Conservation (phyloP, 2,113 vertebrate genomes). For the Apaloderma vittatum region DNA sequence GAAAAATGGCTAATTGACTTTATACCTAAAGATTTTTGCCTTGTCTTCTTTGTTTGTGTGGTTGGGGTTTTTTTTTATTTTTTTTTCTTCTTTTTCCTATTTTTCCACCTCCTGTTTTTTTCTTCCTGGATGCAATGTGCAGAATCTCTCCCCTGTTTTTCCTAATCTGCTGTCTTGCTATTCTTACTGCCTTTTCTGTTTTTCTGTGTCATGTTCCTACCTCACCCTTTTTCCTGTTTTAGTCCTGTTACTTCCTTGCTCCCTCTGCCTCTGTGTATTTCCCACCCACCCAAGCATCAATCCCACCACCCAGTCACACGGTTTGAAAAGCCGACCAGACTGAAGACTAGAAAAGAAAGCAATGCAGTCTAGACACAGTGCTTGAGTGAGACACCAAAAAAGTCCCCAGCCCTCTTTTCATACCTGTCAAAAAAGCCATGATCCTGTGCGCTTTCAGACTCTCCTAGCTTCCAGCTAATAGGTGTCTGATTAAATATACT, state of each 20-base stretch:
- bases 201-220: not conserved
- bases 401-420: rapidly evolving
- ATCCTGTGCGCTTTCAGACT: not conserved
- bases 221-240: not conserved
- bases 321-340: not conserved
- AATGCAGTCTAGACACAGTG: not conserved
- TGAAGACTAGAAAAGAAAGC: not conserved
- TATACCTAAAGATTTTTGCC: not conserved
- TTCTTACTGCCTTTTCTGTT: not conserved
- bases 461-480: not conserved
- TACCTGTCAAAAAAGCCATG: not conserved
- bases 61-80: too few relatives aligned
- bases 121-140: not conserved
- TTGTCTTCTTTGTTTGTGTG: not conserved
- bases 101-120: not conserved
- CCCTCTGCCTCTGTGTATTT: not conserved
- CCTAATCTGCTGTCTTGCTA: not conserved
- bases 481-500: not conserved
- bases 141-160: not conserved
- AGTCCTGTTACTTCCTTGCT: not conserved
- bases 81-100: too few relatives aligned
- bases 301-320: not conserved
- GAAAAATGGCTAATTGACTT: not conserved
- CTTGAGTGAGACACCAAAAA: not conserved
- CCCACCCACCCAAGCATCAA: not conserved